Evolutionary conservation across 2,888 invertebrate genomes (phyloP).

Genomic region (Trachelus troglodyta): DNA sequence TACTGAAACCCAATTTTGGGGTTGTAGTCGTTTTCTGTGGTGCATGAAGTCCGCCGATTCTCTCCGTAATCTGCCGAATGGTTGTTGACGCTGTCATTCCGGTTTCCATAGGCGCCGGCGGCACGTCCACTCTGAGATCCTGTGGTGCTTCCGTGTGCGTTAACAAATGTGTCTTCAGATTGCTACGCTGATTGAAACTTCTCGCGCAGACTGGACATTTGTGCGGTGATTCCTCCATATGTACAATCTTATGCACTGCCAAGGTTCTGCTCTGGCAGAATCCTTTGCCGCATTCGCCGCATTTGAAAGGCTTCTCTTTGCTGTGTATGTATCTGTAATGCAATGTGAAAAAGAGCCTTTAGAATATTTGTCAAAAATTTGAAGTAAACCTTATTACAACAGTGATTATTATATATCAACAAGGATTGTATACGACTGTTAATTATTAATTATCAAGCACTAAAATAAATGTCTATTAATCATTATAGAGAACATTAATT

Average conservation of each 20-base stretch:
- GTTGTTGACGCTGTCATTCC: constrained; percentile 27
- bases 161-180: constrained; percentile 89
- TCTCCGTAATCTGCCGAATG: constrained; percentile 37
- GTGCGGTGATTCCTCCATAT: constrained; percentile 93
- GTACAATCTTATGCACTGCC: constrained; percentile 94
- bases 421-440: too few species aligned
- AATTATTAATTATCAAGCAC: too few species aligned
- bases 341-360: constrained; percentile 1
- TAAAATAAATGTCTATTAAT: too few species aligned
- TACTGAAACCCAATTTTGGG: constrained; percentile 81
- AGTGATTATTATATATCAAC: too few species aligned
- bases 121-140: constrained; percentile 56
- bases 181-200: constrained; percentile 92
- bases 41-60: constrained; percentile 32
- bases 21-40: constrained; percentile 44
- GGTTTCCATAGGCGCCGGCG: constrained; percentile 27
- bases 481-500: too few species aligned
- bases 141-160: constrained; percentile 82
- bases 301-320: constrained; percentile 98
- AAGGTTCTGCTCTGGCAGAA: constrained; percentile 97
- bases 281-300: constrained; percentile 96
- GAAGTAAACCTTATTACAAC: too few species aligned
- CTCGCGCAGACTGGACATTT: constrained; percentile 91
- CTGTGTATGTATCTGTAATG: constrained; percentile 92
- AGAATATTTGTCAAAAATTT: not conserved